A percentile compares a stretch with the other conserved stretches of the same genome.
Conservation (phyloP, 92 coral and sea anemone species). For the Epizoanthus rinbou region DNA sequence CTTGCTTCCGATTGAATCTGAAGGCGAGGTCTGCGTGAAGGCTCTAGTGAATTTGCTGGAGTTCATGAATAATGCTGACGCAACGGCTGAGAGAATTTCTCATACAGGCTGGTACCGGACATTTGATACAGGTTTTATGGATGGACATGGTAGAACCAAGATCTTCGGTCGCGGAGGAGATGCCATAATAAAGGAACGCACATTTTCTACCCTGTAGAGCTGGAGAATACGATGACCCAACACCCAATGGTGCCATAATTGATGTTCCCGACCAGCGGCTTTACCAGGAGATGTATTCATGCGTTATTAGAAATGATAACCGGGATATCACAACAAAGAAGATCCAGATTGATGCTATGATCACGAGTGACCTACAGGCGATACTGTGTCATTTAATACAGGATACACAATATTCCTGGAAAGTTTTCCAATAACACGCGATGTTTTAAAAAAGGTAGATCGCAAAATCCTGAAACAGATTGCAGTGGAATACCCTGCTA, state of each 20-base stretch:
- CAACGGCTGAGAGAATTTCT: constrained; percentile 33
- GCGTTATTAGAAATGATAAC: not conserved
- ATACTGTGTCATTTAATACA: constrained; percentile 24
- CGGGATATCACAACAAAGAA: not conserved
- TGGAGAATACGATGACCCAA: constrained; percentile 31
- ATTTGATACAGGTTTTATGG: constrained; percentile 43
- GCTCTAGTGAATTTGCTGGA: constrained; percentile 12
- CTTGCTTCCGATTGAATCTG: constrained; percentile 25
- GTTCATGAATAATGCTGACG: constrained; percentile 32
- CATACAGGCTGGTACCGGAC: constrained; percentile 45
- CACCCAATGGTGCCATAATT: constrained; percentile 28
- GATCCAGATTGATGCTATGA: constrained; percentile 14
- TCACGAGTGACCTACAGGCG: not conserved
- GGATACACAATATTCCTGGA: constrained; percentile 11
- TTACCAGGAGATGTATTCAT: constrained; percentile 31
- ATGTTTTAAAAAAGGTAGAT: not conserved
- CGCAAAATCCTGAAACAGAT: not conserved
- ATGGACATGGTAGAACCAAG: constrained; percentile 22
- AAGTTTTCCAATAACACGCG: not conserved
- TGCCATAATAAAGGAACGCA: constrained; percentile 42
- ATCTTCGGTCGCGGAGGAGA: constrained; percentile 33
- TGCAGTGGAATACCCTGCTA: too few relatives aligned
- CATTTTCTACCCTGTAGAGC: constrained; percentile 36
- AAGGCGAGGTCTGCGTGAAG: constrained; percentile 36
- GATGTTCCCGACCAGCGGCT: constrained; percentile 41